Conservation (phyloP, 2,888 invertebrate genomes). For the Deroplatys truncata region DNA sequence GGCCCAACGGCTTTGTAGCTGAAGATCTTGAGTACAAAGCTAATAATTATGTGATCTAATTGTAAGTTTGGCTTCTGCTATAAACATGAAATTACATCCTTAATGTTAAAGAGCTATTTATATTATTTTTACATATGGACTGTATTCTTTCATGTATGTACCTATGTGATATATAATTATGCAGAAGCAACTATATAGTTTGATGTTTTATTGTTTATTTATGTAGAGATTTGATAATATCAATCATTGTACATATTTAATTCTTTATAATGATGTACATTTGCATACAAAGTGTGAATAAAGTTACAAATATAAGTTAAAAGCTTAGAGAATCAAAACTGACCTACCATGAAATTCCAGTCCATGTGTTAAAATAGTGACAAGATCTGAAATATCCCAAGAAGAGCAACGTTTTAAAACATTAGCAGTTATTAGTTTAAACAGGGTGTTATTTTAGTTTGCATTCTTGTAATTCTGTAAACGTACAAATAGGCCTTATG, state of each 20-base stretch:
- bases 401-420: no score
- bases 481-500: no score
- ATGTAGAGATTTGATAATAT: background rate
- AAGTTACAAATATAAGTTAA: background rate
- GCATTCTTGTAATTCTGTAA: no score
- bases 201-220: background rate
- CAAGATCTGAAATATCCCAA: no score
- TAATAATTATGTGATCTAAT: background rate
- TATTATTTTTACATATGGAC: background rate
- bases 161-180: background rate
- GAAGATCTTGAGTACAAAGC: background rate
- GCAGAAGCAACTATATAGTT: background rate
- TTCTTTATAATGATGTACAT: background rate
- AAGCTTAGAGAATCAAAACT: background rate
- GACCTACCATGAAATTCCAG: background rate
- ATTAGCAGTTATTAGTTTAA: no score
- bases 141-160: background rate
- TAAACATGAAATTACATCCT: background rate
- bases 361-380: background rate
- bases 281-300: background rate
- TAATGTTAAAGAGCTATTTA: background rate
- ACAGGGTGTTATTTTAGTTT: no score
- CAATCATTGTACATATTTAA: background rate
- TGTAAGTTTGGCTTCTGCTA: background rate
- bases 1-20: background rate